Evolutionary conservation across 1,140 invertebrate species (phyloP).

Genomic region (Drosophila ohnishii): DNA sequence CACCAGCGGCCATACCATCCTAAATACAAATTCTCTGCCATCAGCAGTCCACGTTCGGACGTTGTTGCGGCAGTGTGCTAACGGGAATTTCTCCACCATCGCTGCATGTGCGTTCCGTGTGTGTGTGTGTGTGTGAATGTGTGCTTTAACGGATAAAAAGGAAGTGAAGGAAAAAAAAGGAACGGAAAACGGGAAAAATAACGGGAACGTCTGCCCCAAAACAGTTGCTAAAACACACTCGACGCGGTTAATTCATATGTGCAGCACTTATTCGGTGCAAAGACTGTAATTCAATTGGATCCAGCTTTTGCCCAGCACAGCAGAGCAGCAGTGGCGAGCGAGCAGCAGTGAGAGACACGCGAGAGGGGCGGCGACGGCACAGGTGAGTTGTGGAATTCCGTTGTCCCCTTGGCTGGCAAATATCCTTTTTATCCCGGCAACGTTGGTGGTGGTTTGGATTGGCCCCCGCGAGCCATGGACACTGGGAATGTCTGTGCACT

Average conservation of each 20-base stretch:
- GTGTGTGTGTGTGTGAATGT: constrained; percentile 15
- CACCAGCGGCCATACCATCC: constrained; percentile 25
- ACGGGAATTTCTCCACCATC: constrained; percentile 48
- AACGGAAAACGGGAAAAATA: constrained; percentile 50
- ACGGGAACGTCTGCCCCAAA: constrained; percentile 43
- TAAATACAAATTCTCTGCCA: constrained; percentile 30
- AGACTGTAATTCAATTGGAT: constrained; percentile 39
- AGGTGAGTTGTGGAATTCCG: constrained; percentile 60
- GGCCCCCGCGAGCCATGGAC: constrained; percentile 27
- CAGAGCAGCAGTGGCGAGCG: constrained; percentile 21
- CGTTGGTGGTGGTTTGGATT: constrained; percentile 36
- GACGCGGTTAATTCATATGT: constrained; percentile 9
- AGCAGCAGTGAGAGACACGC: constrained; percentile 12
- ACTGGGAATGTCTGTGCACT: constrained; percentile 43
- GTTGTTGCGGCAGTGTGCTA: constrained; percentile 66
- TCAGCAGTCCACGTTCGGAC: constrained; percentile 65
- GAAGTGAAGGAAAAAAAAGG: constrained; percentile 33
- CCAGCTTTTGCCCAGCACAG: constrained; percentile 17
- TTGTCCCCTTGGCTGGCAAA: constrained; percentile 46
- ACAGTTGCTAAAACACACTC: constrained; percentile 18
- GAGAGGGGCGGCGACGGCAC: constrained; percentile 24
- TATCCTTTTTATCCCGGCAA: constrained; percentile 29
- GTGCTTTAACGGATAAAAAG: constrained; percentile 44
- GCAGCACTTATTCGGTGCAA: constrained; percentile 30
- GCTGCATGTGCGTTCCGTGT: constrained; percentile 68